A percentile compares a stretch with the other conserved stretches of the same genome.
Evolutionary conservation across 2,113 vertebrate species (phyloP).

Genomic region (Nesoenas mayeri): DNA sequence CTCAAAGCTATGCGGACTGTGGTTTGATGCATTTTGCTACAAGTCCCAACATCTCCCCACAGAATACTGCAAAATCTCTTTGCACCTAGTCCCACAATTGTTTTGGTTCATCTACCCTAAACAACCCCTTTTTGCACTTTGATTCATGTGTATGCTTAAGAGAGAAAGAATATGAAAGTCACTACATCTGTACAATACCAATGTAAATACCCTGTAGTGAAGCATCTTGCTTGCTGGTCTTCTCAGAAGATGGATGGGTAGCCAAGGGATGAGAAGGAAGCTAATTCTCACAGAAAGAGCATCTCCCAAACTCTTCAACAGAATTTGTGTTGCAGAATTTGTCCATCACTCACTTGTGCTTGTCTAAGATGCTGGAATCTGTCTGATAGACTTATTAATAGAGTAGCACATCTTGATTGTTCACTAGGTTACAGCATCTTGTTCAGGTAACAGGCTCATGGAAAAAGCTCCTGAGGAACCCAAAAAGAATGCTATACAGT

Average conservation of each 20-base stretch:
- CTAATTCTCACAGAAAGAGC: not conserved
- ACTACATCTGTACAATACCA: not conserved
- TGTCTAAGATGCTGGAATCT: not conserved
- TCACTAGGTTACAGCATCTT: not conserved
- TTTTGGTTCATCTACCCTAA: not conserved
- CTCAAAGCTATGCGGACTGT: not conserved
- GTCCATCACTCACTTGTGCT: not conserved
- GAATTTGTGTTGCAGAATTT: not conserved
- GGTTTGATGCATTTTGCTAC: not conserved
- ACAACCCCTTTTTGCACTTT: not conserved
- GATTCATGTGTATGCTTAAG: not conserved
- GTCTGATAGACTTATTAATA: not conserved
- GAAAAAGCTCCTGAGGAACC: not conserved
- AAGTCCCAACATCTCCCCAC: not conserved
- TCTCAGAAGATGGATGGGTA: not conserved
- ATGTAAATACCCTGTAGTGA: not conserved
- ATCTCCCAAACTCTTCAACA: not conserved
- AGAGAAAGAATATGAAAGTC: not conserved
- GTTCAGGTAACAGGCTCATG: not conserved
- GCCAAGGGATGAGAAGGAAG: not conserved
- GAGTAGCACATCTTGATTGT: not conserved
- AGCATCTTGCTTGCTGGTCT: not conserved
- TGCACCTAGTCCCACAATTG: not conserved
- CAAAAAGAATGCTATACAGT: not conserved
- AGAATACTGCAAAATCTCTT: not conserved